Base-by-base conservation (phyloP, 30 jellyfish, hydroid and myxozoan species). In the Catostylus mosaicus region DNA sequence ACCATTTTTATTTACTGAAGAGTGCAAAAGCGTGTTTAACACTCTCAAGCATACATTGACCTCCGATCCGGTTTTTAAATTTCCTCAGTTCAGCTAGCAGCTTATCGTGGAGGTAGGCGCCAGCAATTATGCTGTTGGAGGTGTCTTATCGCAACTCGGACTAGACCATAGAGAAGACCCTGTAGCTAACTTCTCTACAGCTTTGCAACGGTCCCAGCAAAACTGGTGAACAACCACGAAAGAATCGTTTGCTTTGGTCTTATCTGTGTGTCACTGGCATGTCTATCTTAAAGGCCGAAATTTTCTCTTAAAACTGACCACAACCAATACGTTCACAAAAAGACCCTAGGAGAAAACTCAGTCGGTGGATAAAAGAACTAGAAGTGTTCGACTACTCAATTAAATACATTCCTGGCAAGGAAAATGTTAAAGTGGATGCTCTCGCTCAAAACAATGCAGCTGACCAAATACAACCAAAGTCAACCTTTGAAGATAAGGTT, bases 281-380 rank as follows among this genome's bases (percentile, higher is more conserved):
- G 88, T 77, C 3, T 77, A 77, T 32, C 40, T 77, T 7, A 48
- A 84, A 10, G 88, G 88, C 33, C 23, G 84, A 8, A 56, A 7
- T 4, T 77, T 77, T 68, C 14, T 59, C 7, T 77, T 54, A 54
- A 52, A 23, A 54, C 88, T 38, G 86, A 74, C 51, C 88, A 77
- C 45, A 34, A 77, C 54, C 81, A 84, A 4, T 77, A 9, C 81
- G 88, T 31, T 27, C n/a, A 12, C 84, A 54, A 30, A 77, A 77
- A 34, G 88, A 77, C 59, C 88, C 84, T 3, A 84, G 88, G 7
- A 84, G 88, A 6, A 77, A 77, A 57, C 38, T 77, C 34, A 84
- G 84, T 12, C 88, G 88, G 18, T 77, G 88, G 88, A 3, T 77
- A 31, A 29, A 84, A 26, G 88, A 77, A 30, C 54, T 77, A 24